Evolutionary conservation across 2,888 invertebrate species (phyloP), one percentile per base, ranked within the genome.

Genomic region (Herminia tarsipennalis): DNA sequence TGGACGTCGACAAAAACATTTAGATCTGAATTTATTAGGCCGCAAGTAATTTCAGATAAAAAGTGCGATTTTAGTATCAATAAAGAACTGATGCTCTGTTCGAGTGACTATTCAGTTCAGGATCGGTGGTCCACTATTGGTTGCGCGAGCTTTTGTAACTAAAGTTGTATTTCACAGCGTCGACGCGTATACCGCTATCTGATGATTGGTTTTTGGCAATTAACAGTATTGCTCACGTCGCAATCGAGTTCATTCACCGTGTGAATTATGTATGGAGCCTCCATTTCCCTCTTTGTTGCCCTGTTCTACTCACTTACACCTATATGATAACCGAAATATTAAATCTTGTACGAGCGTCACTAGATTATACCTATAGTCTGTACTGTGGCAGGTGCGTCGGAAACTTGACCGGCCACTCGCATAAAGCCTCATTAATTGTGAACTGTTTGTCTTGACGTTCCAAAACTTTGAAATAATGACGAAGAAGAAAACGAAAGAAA

Each of bases 121-220:
- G 30, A 47, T 51, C 36, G 33, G 34, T 48, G 44, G 38, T 45
- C 13, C 56, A 57, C 56, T 60, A 66, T 67, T 63, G 59, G 62
- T 64, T 59, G 64, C 51, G 57, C 54, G 56, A 65, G 83, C 83
- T 82, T 83, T 86, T 86, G 88, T 86, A 81, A 84, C 85, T 80
- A 81, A 87, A 87, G 88, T 84, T 83, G 86, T 89, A 88, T 88
- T 87, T 90, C 89, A 90, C 79, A 77, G 76, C 76, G 80, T 69
- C 77, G 83, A 83, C 83, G 87, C 82, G 81, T 76, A 77, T 76
- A 74, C 73, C 88, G 88, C 90, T 91, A 91, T 91, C 91, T 91
- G 91, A 91, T 91, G 91, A 91, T 91, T 91, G 91, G 89, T 91
- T 91, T 91, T 91, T 91, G 91, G 90, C 90, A 91, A 91, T 91